Percentiles rank a stretch among this genome's conserved stretches.
Evolutionary conservation across 2,888 invertebrate species (phyloP).

Genomic region (Drosophila kanekoi): DNA sequence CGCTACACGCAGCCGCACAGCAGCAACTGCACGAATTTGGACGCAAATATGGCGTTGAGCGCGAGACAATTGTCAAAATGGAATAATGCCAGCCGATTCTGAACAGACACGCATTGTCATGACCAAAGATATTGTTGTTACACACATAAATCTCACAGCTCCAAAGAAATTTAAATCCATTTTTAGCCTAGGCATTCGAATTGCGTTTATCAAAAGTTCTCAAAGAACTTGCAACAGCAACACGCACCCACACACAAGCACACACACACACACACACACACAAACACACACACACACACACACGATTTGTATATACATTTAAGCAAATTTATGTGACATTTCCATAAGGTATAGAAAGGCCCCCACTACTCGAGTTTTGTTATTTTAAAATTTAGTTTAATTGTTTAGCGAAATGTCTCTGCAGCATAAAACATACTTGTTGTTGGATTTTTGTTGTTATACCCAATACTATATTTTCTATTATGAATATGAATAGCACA

Average conservation of each 20-base stretch:
- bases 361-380: constrained; percentile 65
- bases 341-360: constrained; percentile 35
- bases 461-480: constrained; percentile 32
- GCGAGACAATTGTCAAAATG: constrained; percentile 84
- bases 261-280: constrained; percentile 2
- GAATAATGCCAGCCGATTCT: constrained; percentile 64
- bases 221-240: constrained; percentile 54
- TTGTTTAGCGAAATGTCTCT: constrained; percentile 62
- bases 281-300: constrained; percentile 5
- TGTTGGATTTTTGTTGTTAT: constrained; percentile 36
- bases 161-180: constrained; percentile 71
- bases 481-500: constrained; percentile 42
- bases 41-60: constrained; percentile 78
- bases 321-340: constrained; percentile 53
- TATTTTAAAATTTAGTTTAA: constrained; percentile 59
- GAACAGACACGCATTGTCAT: constrained; percentile 20
- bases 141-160: constrained; percentile 71
- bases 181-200: constrained; percentile 27
- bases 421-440: constrained; percentile 18
- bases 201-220: constrained; percentile 56
- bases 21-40: constrained; percentile 80
- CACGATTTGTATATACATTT: constrained; percentile 58
- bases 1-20: constrained; percentile 73
- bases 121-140: constrained; percentile 73
- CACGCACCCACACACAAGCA: neutral